These are phyloP conservation scores for Ptychoptera albimana DNA, from an alignment of 2,888 invertebrate genomes.

Conservation along the genomic window DNA sequence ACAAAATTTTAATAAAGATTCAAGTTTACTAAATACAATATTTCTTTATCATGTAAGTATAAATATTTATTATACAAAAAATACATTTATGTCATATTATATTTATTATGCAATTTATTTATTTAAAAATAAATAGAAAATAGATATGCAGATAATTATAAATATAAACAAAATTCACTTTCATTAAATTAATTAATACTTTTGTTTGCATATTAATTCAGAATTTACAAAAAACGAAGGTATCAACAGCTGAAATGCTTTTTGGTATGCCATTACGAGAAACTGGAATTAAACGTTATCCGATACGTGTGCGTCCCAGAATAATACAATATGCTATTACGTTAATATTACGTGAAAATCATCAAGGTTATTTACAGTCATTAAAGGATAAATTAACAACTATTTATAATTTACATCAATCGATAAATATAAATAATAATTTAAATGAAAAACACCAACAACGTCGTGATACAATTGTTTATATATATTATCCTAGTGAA, in stretches of 20 bases:
- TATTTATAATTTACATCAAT: constrained; percentile 57
- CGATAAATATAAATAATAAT: constrained; percentile 13
- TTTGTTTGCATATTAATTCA: constrained; percentile 20
- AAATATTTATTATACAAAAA: not conserved
- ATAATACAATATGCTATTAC: constrained; percentile 84
- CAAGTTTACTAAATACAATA: constrained; percentile 64
- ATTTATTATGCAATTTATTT: not conserved
- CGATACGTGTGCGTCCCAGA: constrained; percentile 65
- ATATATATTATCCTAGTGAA: constrained; percentile 79
- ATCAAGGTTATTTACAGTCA: constrained; percentile 61
- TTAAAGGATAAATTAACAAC: constrained; percentile 50
- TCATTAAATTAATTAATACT: not conserved
- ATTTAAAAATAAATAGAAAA: constrained; percentile 4
- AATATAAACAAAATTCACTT: not conserved
- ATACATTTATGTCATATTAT: not conserved
- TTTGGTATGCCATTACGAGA: constrained; percentile 85
- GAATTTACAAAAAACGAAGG: constrained; percentile 71
- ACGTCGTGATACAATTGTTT: constrained; percentile 29
- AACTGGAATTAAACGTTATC: constrained; percentile 80
- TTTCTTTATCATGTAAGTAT: constrained; percentile 62
- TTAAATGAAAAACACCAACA: constrained; percentile 8
- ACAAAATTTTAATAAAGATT: constrained; percentile 61
- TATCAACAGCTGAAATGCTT: constrained; percentile 73
- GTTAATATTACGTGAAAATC: constrained; percentile 63
- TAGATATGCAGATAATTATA: constrained; percentile 6